Conservation (phyloP, 2,888 invertebrate species). For the Monochamus alternatus region DNA sequence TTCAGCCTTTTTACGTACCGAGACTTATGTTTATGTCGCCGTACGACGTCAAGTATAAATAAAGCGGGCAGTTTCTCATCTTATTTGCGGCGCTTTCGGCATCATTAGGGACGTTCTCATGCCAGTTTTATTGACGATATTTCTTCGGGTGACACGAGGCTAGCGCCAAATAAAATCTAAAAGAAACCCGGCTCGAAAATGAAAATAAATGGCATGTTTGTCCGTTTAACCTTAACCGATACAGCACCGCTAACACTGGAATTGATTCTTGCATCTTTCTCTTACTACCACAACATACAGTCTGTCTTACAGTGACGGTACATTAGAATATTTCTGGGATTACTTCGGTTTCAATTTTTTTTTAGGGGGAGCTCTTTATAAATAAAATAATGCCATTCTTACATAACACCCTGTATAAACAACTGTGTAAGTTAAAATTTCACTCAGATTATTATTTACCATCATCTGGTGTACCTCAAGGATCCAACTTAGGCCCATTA, state of each 20-base stretch:
- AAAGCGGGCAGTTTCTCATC: conserved; percentile 31
- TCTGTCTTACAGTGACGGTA: too few relatives aligned
- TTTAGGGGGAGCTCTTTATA: too few relatives aligned
- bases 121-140: conserved; percentile 36
- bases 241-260: not conserved
- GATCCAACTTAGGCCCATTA: too few relatives aligned
- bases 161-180: conserved; percentile 18
- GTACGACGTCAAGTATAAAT: conserved; percentile 49
- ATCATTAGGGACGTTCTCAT: conserved; percentile 41
- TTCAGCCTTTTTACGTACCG: conserved; percentile 51
- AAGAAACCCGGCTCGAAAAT: conserved; percentile 1
- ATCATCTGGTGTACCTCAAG: too few relatives aligned
- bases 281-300: too few relatives aligned
- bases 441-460: too few relatives aligned
- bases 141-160: conserved; percentile 18
- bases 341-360: too few relatives aligned
- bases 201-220: conserved; percentile 11
- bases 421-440: too few relatives aligned
- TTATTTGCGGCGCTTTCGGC: conserved; percentile 41
- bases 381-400: too few relatives aligned
- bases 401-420: too few relatives aligned
- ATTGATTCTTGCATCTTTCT: too few relatives aligned
- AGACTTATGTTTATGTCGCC: conserved; percentile 50
- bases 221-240: not conserved
- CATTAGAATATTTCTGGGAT: too few relatives aligned